Evolutionary conservation across 2,113 vertebrate species (phyloP).

Genomic region (Salminus brasiliensis): DNA sequence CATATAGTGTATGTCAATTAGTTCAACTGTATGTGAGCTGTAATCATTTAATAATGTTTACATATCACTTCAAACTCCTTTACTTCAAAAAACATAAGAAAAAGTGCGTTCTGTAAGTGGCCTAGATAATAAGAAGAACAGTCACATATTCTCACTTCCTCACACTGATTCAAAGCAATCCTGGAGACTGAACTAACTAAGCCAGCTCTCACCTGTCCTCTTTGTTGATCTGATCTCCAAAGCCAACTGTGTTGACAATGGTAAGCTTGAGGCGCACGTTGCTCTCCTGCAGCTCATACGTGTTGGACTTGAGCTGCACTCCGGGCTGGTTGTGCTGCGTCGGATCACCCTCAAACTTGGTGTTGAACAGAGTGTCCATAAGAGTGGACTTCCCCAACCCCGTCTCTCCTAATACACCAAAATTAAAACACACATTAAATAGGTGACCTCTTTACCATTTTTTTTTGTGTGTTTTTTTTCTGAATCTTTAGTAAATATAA

Average conservation of each 20-base stretch:
- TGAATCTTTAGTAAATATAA: neutral
- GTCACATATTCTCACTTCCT: no score
- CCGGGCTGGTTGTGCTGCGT: conserved; percentile 92
- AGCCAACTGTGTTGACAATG: conserved; percentile 91
- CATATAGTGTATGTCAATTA: no score
- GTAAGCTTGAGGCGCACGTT: conserved; percentile 94
- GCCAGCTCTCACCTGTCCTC: conserved; percentile 87
- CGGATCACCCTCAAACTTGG: conserved; percentile 93
- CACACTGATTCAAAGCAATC: neutral
- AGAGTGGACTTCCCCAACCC: conserved; percentile 96
- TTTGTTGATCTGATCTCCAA: conserved; percentile 97
- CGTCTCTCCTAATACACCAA: conserved; percentile 87
- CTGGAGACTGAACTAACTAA: neutral
- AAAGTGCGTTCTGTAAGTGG: no score
- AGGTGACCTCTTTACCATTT: no score
- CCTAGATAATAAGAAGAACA: no score
- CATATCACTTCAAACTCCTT: no score
- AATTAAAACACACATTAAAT: conserved; percentile 23
- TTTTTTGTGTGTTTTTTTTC: neutral
- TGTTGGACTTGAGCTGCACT: conserved; percentile 91
- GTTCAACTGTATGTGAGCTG: no score
- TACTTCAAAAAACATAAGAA: no score
- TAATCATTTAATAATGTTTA: no score
- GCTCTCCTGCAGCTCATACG: conserved; percentile 95
- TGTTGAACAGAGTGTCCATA: conserved; percentile 98